Base-by-base conservation (phyloP, 1,140 invertebrate genomes). In the Sitophilus oryzae region DNA sequence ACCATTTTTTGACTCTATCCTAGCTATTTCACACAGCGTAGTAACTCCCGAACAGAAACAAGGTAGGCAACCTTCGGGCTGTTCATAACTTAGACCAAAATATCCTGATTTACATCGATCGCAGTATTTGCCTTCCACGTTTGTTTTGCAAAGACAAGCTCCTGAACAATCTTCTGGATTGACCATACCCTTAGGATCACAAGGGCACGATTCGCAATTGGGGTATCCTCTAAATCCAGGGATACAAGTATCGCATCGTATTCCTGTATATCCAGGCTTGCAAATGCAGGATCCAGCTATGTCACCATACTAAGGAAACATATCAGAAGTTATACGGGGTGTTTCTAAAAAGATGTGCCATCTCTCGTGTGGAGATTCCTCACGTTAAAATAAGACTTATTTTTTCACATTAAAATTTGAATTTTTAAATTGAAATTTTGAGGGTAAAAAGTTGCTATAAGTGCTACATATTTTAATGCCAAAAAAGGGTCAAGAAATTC, bases 21-120 rank as follows among this genome's bases (percentile, higher is more conserved):
- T 76, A 18, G 81, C 79, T 35, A 80, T 76, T 46, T 76, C 72
- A 65, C 96, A 98, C 15, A 77, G 71, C 16, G 77, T 74, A 1
- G 85, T 85, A 3, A 93, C 78, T 21, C 91, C 93, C 18, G 93
- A 97, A 73, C 96, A 99, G 75, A 89, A 96, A 72, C 96, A 98
- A 8, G 81, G 71, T 0, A 82, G 73, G 68, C 96, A 99, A 2
- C 96, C 96, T 14, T 85, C 78, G 0, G 82, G 74, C 71, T 96
- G 88, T 0, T 81, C 76, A 15, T 71, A 73, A 21, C 82, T 79
- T 47, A 98, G 74, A 36, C 89, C 86, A 71, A 89, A 98, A 72
- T 83, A 87, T 1, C 94, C 95, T 0, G 79, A 63, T 48, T 86
- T 86, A 71, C 96, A 99, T 11, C 74, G 73, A 37, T 91, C 83